Percentiles rank a stretch among this genome's conserved stretches.
These are phyloP conservation scores for Cactoblastis cactorum DNA, from an alignment of 2,888 invertebrate genomes.

Conservation along the genomic window DNA sequence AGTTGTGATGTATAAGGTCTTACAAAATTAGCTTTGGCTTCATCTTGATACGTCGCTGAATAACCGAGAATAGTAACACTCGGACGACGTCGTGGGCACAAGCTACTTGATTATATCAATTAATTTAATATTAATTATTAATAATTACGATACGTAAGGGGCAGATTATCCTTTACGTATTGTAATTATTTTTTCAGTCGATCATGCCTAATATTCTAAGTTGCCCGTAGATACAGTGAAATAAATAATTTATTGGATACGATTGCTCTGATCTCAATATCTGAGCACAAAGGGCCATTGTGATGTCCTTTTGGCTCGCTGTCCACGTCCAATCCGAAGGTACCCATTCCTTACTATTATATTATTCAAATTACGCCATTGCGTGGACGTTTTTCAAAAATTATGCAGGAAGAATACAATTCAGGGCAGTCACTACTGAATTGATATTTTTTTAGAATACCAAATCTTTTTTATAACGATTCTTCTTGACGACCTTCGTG, in stretches of 20 bases:
- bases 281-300: constrained; percentile 34
- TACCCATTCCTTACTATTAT: constrained; percentile 39
- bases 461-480: not conserved
- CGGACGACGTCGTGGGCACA: too few species aligned
- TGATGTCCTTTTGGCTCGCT: constrained; percentile 39
- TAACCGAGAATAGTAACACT: too few species aligned
- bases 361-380: constrained; percentile 55
- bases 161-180: too few species aligned
- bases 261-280: constrained; percentile 9
- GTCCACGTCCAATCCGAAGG: constrained; percentile 27
- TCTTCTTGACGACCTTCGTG: too few species aligned
- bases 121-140: too few species aligned
- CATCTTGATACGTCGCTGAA: too few species aligned
- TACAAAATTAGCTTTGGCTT: too few species aligned
- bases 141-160: too few species aligned
- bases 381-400: constrained; percentile 27
- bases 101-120: too few species aligned
- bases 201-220: too few species aligned
- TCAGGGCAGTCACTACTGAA: not conserved
- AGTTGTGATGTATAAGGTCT: too few species aligned
- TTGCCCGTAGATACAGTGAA: constrained; percentile 6
- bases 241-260: constrained; percentile 21
- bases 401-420: constrained; percentile 1
- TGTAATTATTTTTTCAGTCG: too few species aligned
- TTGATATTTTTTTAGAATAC: not conserved